phyloP scores from a whole-genome alignment of 2,888 invertebrate species.

The Dicycla oo region DNA sequence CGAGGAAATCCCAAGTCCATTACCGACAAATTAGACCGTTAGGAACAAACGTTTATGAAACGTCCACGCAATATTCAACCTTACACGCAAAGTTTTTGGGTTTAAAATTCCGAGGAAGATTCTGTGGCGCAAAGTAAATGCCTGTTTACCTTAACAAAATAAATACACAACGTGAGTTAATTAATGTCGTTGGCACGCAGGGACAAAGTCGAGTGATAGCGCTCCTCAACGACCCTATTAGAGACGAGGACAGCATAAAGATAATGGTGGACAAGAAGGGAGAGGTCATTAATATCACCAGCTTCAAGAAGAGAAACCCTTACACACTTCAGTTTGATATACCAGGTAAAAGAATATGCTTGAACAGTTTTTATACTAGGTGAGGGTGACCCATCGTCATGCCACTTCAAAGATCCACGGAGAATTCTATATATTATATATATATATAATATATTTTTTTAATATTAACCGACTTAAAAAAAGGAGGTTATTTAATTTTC shows the following conservation, averaged over 20 bases:
- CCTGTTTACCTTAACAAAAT: slow-evolving; percentile 57
- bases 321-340: slow-evolving; percentile 96
- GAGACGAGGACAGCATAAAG: slow-evolving; percentile 94
- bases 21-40: slow-evolving; percentile 58
- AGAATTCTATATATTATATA: not conserved
- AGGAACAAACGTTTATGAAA: slow-evolving; percentile 32
- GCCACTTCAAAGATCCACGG: not conserved
- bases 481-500: slow-evolving; percentile 1
- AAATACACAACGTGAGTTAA: slow-evolving; percentile 62
- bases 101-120: slow-evolving; percentile 12
- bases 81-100: slow-evolving; percentile 1
- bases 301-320: slow-evolving; percentile 95
- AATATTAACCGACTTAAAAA: no score
- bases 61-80: slow-evolving; percentile 13
- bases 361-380: not conserved
- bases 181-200: slow-evolving; percentile 81
- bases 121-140: slow-evolving; percentile 32
- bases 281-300: slow-evolving; percentile 93
- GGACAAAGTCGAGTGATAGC: slow-evolving; percentile 96
- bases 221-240: slow-evolving; percentile 94
- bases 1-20: slow-evolving; percentile 53
- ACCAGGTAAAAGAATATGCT: slow-evolving; percentile 89
- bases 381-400: not conserved
- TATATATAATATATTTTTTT: no score
- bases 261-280: slow-evolving; percentile 95